A percentile compares a stretch with the other conserved stretches of the same genome.
These are phyloP conservation scores for Polypedilum vanderplanki DNA, from an alignment of 1,140 invertebrate genomes.

Conservation along the genomic window DNA sequence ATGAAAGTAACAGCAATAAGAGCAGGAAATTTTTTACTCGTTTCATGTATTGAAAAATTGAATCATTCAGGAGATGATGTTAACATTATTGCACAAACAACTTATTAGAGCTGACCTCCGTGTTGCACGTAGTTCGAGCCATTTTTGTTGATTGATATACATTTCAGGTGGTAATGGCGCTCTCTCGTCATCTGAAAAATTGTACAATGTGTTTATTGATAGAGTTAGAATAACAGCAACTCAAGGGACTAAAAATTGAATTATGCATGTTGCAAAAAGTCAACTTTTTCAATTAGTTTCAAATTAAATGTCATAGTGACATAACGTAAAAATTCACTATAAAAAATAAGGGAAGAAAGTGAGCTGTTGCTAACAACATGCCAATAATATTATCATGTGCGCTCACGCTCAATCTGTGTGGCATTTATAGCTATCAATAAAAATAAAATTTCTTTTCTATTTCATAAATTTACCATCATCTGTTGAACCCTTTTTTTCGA, in stretches of 20 bases:
- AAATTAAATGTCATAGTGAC: too few relatives aligned
- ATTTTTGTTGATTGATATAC: slow-evolving; percentile 83
- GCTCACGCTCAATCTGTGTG: too few relatives aligned
- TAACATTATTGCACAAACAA: slow-evolving; percentile 25
- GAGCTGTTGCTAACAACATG: too few relatives aligned
- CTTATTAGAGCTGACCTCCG: slow-evolving; percentile 20
- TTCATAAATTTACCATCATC: slow-evolving; percentile 29
- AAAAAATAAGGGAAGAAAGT: too few relatives aligned
- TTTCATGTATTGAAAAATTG: not conserved
- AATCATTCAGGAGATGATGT: slow-evolving; percentile 24
- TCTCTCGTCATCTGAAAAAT: slow-evolving; percentile 36
- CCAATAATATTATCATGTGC: too few relatives aligned
- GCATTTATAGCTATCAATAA: slow-evolving; percentile 18
- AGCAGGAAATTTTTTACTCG: not conserved
- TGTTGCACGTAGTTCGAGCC: slow-evolving; percentile 64
- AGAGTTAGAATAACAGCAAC: slow-evolving; percentile 9
- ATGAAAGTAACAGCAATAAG: not conserved
- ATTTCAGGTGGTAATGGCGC: slow-evolving; percentile 72
- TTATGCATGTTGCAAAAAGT: too few relatives aligned
- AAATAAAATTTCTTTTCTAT: not conserved
- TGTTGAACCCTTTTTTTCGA: slow-evolving; percentile 2
- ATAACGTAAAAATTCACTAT: too few relatives aligned
- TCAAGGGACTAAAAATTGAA: too few relatives aligned
- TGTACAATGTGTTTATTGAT: slow-evolving; percentile 19
- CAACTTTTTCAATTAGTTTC: too few relatives aligned